A percentile compares a stretch with the other conserved stretches of the same genome.
phyloP scores from a whole-genome alignment of 1,140 invertebrate genomes.

The Drosophila lacertosa region DNA sequence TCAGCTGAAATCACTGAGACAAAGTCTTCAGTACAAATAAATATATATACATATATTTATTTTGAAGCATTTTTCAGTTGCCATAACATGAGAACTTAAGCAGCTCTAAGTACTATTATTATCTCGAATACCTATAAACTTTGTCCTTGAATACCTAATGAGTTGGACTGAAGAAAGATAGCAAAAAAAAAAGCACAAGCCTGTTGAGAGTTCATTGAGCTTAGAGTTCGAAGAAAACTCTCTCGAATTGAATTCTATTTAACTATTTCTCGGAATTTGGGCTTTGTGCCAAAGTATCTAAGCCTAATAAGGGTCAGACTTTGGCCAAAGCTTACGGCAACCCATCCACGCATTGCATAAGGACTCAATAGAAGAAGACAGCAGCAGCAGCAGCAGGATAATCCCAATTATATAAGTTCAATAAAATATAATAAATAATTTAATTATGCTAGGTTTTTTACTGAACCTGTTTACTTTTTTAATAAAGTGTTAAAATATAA shows the following conservation, averaged over 20 bases:
- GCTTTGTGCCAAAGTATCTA: neutral
- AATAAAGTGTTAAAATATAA: no score
- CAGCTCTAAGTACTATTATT: neutral
- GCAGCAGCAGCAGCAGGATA: no score
- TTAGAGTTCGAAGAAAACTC: neutral
- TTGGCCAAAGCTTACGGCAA: neutral
- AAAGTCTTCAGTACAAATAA: conserved; percentile 11
- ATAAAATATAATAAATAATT: no score
- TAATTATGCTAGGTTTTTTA: no score
- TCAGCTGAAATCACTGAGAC: conserved; percentile 15
- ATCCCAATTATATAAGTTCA: no score
- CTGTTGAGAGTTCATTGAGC: neutral
- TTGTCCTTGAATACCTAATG: neutral
- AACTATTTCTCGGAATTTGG: neutral
- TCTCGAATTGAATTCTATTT: neutral
- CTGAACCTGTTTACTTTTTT: no score
- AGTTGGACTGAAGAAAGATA: neutral
- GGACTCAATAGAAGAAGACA: no score
- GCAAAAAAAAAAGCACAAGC: neutral
- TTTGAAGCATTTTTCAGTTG: neutral
- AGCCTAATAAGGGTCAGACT: neutral
- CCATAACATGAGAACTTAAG: neutral
- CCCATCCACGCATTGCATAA: no score
- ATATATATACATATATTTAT: neutral
- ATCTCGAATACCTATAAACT: neutral